Evolutionary conservation across 2,113 vertebrate genomes (phyloP).

Genomic region (Telmatochromis sp.): DNA sequence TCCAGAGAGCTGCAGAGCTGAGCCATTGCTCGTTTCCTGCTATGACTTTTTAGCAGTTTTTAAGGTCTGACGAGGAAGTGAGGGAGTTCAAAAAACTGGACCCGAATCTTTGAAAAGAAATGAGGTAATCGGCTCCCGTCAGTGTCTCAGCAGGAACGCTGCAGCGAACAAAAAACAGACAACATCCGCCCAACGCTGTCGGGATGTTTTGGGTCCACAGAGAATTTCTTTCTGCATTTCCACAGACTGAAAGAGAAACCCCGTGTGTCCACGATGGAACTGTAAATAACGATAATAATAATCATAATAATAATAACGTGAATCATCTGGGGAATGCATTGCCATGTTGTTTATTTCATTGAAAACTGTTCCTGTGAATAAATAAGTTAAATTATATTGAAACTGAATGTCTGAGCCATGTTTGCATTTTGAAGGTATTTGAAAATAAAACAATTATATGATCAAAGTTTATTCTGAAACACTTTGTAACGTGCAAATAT

Average conservation of each 20-base stretch:
- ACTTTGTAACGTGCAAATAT: not conserved
- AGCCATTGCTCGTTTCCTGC: constrained; percentile 11
- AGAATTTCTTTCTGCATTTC: not conserved
- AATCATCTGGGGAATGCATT: constrained; percentile 1
- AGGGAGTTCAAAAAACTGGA: not conserved
- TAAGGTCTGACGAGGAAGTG: not conserved
- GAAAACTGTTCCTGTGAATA: constrained; percentile 49
- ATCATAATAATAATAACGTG: constrained; percentile 7
- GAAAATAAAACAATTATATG: constrained; percentile 41
- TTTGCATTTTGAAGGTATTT: constrained; percentile 40
- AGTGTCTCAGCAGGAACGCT: not conserved
- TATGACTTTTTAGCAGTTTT: not conserved
- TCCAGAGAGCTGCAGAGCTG: constrained; percentile 81
- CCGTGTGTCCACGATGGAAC: not conserved
- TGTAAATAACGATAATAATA: constrained; percentile 69
- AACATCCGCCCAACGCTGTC: not conserved
- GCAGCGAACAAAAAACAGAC: not conserved
- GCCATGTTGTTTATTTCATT: constrained; percentile 45
- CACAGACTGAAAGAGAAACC: not conserved
- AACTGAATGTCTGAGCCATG: constrained; percentile 52
- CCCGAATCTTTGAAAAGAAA: not conserved
- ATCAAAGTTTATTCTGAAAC: not conserved
- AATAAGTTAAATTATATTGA: constrained; percentile 62
- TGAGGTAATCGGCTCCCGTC: not conserved
- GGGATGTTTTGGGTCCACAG: not conserved